Conservation (phyloP, 2,888 invertebrate species). For the Euspilapteryx auroguttella region DNA sequence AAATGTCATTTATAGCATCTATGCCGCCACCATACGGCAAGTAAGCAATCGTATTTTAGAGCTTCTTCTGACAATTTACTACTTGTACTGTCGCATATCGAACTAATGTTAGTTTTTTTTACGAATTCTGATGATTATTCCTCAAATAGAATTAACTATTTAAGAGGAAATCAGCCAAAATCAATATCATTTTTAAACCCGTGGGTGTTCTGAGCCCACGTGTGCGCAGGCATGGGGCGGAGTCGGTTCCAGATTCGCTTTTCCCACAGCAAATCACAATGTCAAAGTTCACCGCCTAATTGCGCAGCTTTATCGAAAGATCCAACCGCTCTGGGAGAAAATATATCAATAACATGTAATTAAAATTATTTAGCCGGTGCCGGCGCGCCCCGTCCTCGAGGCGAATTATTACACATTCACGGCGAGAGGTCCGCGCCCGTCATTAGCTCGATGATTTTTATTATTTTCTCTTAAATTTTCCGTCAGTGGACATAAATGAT, state of each 20-base stretch:
- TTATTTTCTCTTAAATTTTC: conserved; percentile 56
- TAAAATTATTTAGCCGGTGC: conserved; percentile 51
- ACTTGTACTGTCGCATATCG: too few relatives aligned
- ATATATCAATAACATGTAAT: conserved; percentile 60
- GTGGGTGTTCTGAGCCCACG: too few relatives aligned
- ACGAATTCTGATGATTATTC: too few relatives aligned
- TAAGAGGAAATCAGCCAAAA: too few relatives aligned
- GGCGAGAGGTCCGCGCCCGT: conserved; percentile 44
- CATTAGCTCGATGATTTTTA: conserved; percentile 55
- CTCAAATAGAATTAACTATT: too few relatives aligned
- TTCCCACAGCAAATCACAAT: conserved; percentile 52
- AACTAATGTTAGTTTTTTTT: too few relatives aligned
- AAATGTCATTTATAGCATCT: too few relatives aligned
- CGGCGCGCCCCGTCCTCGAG: conserved; percentile 27
- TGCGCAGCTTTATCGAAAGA: conserved; percentile 48
- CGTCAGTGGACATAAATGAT: conserved; percentile 51
- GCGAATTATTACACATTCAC: conserved; percentile 54
- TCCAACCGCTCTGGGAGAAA: conserved; percentile 41
- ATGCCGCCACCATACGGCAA: too few relatives aligned
- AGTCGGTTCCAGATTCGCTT: conserved; percentile 36
- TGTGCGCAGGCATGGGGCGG: too few relatives aligned
- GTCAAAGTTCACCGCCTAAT: conserved; percentile 55
- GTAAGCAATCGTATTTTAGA: too few relatives aligned
- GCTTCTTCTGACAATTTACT: too few relatives aligned
- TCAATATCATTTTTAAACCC: too few relatives aligned